phyloP scores from a whole-genome alignment of 2,797 vertebrate genomes.

The Danio jaintianensis region DNA sequence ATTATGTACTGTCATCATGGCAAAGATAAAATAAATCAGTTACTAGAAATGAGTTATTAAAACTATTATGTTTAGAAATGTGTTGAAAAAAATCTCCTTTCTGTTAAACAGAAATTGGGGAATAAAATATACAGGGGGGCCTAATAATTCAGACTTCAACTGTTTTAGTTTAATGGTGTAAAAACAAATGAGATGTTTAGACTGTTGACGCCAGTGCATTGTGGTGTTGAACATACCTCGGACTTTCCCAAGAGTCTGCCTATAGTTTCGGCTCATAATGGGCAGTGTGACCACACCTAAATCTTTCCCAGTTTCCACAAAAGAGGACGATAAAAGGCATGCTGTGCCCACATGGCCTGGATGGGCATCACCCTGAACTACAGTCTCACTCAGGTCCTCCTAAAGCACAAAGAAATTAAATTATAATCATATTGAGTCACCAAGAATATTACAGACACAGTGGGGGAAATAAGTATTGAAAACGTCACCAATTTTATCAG shows the following conservation, averaged over 20 bases:
- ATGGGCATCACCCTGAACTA: slow-evolving; percentile 86
- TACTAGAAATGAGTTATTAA: too few relatives aligned
- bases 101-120: too few relatives aligned
- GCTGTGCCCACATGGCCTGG: slow-evolving; percentile 92
- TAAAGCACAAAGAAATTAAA: slow-evolving; percentile 63
- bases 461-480: too few relatives aligned
- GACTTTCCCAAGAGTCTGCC: slow-evolving; percentile 96
- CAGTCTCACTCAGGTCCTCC: slow-evolving; percentile 91
- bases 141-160: too few relatives aligned
- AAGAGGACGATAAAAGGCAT: slow-evolving; percentile 92
- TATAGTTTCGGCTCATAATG: slow-evolving; percentile 92
- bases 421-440: not conserved
- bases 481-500: too few relatives aligned
- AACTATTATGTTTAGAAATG: too few relatives aligned
- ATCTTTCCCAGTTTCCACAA: slow-evolving; percentile 88
- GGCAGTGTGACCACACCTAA: slow-evolving; percentile 88
- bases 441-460: not conserved
- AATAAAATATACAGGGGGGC: too few relatives aligned
- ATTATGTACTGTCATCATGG: too few relatives aligned
- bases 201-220: not conserved
- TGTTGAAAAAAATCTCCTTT: too few relatives aligned
- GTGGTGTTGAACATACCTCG: slow-evolving; percentile 79
- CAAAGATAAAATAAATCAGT: too few relatives aligned
- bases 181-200: not conserved
- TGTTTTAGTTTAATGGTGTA: slow-evolving; percentile 3